Percentiles rank a stretch among this genome's conserved stretches.
These are phyloP conservation scores for Gobionotothen gibberifrons DNA, from an alignment of 2,797 vertebrate genomes.

Conservation along the genomic window DNA sequence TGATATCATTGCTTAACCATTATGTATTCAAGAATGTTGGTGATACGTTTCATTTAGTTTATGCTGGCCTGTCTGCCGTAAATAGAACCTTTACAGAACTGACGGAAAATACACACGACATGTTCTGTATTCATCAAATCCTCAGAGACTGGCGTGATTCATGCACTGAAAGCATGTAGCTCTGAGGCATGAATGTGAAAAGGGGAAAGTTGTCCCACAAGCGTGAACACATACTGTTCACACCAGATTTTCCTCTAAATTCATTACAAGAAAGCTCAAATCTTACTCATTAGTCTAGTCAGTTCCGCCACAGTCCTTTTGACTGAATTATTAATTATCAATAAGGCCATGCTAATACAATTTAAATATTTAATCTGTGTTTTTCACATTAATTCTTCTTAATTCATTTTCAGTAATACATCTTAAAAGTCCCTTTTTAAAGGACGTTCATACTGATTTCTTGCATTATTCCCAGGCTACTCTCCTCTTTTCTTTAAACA, in stretches of 20 bases:
- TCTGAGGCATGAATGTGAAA: slow-evolving; percentile 22
- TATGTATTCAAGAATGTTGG: background rate
- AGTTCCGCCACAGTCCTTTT: slow-evolving; percentile 8
- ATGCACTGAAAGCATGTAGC: slow-evolving; percentile 11
- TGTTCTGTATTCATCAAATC: slow-evolving; percentile 26
- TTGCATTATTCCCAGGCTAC: slow-evolving; percentile 15
- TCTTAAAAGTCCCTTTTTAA: slow-evolving; percentile 1
- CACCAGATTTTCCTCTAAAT: slow-evolving; percentile 17
- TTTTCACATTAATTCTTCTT: slow-evolving; percentile 38
- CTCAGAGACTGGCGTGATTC: slow-evolving; percentile 12
- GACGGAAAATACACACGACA: slow-evolving; percentile 17
- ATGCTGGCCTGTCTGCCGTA: slow-evolving; percentile 15
- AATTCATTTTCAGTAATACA: slow-evolving; percentile 34
- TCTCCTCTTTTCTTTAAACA: slow-evolving; percentile 21
- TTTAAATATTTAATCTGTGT: slow-evolving; percentile 43
- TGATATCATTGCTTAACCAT: slow-evolving; percentile 42
- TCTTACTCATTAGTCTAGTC: slow-evolving; percentile 5
- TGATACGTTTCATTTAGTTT: slow-evolving; percentile 23
- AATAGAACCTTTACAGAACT: slow-evolving; percentile 26
- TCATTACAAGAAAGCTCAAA: slow-evolving; percentile 30
- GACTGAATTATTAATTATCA: slow-evolving; percentile 54
- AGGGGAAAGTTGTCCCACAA: slow-evolving; percentile 22
- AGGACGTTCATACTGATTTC: slow-evolving; percentile 12
- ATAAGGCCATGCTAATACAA: slow-evolving; percentile 32
- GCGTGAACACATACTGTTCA: slow-evolving; percentile 11